Evolutionary conservation across 2,888 invertebrate genomes (phyloP), one percentile per base, ranked within the genome.

Genomic region (Ferrisia virgata): DNA sequence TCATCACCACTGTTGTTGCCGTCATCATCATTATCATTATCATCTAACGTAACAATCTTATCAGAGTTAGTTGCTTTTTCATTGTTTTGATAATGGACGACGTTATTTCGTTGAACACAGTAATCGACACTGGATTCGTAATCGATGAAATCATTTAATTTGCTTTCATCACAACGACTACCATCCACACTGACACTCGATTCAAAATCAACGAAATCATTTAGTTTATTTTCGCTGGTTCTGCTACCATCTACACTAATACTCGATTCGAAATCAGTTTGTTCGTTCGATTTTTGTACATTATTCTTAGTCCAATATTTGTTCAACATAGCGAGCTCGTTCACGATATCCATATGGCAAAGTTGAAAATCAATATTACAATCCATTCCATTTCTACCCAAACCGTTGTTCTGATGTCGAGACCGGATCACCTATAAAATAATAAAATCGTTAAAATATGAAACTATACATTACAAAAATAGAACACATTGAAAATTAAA

Each of bases 241-340:
- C 83, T 76, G 18, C 83, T 83, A 15, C 76, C 83, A 18, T 83
- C 83, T 6, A 83, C 47, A 47, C 83, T 83, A 18, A 83, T 47
- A 43, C 76, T 83, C n/a, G 83, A 83, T 28, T 83, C 83, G 28
- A 83, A 43, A 28, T 83, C 83, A 31, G 28, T 47, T 39, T 39
- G 28, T 40, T 83, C 83, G 76, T 31, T 31, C 0, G 76, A 28
- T 47, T 53, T 58, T 25, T 64, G 69, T 9, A 25, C n/a, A 31
- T 83, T 83, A 69, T 83, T 83, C 43, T 83, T 83, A 18, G 83
- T 18, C 25, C 31, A 83, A n/a, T 83, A 83, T 40, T 83, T 69
- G 33, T 72, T 83, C 72, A 83, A n/a, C 83, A 83, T 72, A 3
- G 72, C 83, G 11, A 83, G 76, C 72, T 83, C 83, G 69, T 83